Conservation (phyloP, 2,888 invertebrate species). For the Trichogramma evanescens region DNA sequence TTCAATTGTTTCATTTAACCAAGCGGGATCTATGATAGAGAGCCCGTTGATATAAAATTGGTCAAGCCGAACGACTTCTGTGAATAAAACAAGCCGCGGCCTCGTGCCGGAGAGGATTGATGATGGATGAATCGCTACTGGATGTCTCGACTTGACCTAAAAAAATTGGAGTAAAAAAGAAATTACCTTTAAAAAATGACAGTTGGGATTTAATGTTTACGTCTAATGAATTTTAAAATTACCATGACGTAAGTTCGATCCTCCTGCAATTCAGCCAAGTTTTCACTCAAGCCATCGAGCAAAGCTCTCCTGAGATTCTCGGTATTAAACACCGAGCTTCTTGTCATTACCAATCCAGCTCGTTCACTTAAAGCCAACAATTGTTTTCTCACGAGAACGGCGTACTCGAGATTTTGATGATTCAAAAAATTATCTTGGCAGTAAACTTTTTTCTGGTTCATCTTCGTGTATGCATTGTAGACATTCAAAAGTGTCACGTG, state of each 20-base stretch:
- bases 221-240: conserved; percentile 18
- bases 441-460: conserved; percentile 70
- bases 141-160: conserved; percentile 58
- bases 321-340: conserved; percentile 38
- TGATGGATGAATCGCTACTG: conserved; percentile 78
- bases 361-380: conserved; percentile 50
- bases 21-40: conserved; percentile 71
- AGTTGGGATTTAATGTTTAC: conserved; percentile 2
- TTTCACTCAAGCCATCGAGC: conserved; percentile 74
- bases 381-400: conserved; percentile 73
- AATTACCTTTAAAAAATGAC: conserved; percentile 7
- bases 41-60: conserved; percentile 73
- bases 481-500: conserved; percentile 87
- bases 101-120: conserved; percentile 67
- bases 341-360: conserved; percentile 41
- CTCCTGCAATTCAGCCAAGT: conserved; percentile 74
- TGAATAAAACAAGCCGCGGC: conserved; percentile 70
- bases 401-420: conserved; percentile 73
- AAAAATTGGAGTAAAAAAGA: conserved; percentile 27
- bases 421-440: conserved; percentile 86
- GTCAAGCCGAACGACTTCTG: conserved; percentile 80
- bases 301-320: conserved; percentile 62
- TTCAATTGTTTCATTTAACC: conserved; percentile 59
- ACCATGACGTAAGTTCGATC: conserved; percentile 67
- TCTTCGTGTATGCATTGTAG: conserved; percentile 69